Base-by-base conservation (phyloP, 2,113 vertebrate genomes). In the Cheilinus undulatus region DNA sequence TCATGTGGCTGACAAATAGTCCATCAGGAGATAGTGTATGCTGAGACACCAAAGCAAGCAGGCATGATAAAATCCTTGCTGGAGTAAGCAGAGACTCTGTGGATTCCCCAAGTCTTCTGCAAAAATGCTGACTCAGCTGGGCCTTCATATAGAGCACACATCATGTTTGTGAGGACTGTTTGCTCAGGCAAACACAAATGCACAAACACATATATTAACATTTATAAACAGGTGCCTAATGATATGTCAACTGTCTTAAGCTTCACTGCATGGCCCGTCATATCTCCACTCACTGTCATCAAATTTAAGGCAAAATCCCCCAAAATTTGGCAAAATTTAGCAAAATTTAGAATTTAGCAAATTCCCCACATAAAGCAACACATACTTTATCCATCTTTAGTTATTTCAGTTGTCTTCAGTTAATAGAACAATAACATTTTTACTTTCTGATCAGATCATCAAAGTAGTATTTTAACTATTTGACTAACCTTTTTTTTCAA, bases 121-220 rank as follows among this genome's bases (percentile, higher is more conserved):
- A 59, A 59, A 36, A 65, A 46, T 74, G 69, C 69, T 71, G 51
- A 79, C 54, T 80, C 51, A 63, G 60, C 52, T 34, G 34, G 62
- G 19, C 70, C 11, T 51, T 26, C 15, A n/a, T 48, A 67, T 23
- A 4, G 57, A 58, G 43, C 38, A 17, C 23, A 10, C 13, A 53
- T 2, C 7, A 30, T 45, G 8, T 45, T 20, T n/a, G 42, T 19
- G n/a, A 1, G 5, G 19, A 45, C 42, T 61, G 54, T 83, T 73
- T 24, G 42, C 34, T 56, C 69, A 67, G 27, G 52, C 23, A 24
- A 54, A 26, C 19, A 69, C 60, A 11, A 58, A 62, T 14, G 26
- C 52, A 53, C n/a, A 52, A n/a, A n/a, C 11, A 61, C n/a, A 34
- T 10, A 45, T 17, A 15, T 23, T 38, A 51, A 27, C 22, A 60